Base-by-base conservation (phyloP, 2,888 invertebrate species). In the Carabus problematicus region DNA sequence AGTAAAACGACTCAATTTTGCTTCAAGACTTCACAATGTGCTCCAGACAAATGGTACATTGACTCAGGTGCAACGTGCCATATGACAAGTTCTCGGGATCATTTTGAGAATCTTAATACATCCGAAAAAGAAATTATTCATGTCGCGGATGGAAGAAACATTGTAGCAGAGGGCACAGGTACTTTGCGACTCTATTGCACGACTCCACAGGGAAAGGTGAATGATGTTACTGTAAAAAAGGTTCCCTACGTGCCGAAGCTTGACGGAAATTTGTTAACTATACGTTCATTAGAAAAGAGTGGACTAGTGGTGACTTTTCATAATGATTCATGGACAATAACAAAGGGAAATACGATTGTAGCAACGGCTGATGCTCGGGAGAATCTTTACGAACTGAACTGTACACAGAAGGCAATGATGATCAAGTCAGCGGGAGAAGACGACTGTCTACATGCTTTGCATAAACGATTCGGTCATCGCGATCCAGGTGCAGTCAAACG, bases 381-480 rank as follows among this genome's bases (percentile, higher is more conserved):
- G 14, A 8, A 49, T 49, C 49, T 49, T 18, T 49, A 49, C 18
- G 49, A 49, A 12, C 8, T 49, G 49, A 8, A 49, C 12, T 49
- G 49, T n/a, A n/a, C 49, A 8, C 49, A 49, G 18, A 49, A 12
- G 12, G 49, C 49, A n/a, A 49, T 14, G 12, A 49, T 49, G 12
- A 18, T 6, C 6, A 12, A 11, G 11, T 45, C 7, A 14, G 11
- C 45, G 1, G 14, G 14, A 14, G n/a, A 45, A 45, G 11, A 14
- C 47, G 42, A 12, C 18, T 72, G 72, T 45, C 56, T 71, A 42
- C 74, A 72, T 45, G 45, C 59, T 42, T 73, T 72, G 71, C 74
- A 74, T 69, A 55, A 70, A n/a, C 56, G 56, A 7, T 70, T 73
- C n/a, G 74, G 72, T 8, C 74, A 74, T 60, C 66, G 72, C 9